A percentile compares a stretch with the other conserved stretches of the same genome.
phyloP scores from a whole-genome alignment of 2,797 vertebrate species.

The Pangasius krempfi region DNA sequence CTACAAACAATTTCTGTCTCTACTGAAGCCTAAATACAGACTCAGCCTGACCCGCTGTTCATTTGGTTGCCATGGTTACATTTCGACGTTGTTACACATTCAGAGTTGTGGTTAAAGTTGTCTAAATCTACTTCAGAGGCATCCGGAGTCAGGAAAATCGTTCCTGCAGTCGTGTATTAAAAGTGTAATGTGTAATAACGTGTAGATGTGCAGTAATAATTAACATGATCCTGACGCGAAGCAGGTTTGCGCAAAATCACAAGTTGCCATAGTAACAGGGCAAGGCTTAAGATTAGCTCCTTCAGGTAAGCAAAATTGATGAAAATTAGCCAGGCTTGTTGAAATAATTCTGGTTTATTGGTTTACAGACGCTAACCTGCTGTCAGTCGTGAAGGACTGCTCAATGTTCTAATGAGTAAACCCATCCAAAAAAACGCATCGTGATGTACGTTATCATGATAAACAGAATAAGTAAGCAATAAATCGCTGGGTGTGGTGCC shows the following conservation, averaged over 20 bases:
- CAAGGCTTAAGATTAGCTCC: neutral
- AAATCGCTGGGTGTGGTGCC: too few species aligned
- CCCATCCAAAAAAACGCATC: too few species aligned
- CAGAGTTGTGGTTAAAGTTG: neutral
- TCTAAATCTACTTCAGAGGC: too few species aligned
- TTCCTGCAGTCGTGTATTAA: too few species aligned
- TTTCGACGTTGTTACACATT: too few species aligned
- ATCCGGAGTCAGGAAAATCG: neutral
- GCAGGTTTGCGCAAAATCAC: neutral
- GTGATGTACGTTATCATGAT: too few species aligned
- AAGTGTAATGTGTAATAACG: too few species aligned
- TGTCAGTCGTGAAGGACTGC: too few species aligned
- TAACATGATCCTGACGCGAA: neutral
- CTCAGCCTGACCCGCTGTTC: neutral
- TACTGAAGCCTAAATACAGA: neutral
- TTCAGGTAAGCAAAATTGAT: neutral
- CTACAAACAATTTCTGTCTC: neutral
- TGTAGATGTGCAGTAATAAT: neutral
- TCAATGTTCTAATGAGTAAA: too few species aligned
- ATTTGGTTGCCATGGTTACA: neutral
- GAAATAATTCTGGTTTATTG: neutral
- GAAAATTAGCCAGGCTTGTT: neutral
- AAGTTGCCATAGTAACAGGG: neutral
- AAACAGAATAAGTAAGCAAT: too few species aligned
- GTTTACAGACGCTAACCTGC: too few species aligned